These are phyloP conservation scores for Dipodomys ordii DNA, from an alignment of 2,113 vertebrate species.

Conservation along the genomic window DNA sequence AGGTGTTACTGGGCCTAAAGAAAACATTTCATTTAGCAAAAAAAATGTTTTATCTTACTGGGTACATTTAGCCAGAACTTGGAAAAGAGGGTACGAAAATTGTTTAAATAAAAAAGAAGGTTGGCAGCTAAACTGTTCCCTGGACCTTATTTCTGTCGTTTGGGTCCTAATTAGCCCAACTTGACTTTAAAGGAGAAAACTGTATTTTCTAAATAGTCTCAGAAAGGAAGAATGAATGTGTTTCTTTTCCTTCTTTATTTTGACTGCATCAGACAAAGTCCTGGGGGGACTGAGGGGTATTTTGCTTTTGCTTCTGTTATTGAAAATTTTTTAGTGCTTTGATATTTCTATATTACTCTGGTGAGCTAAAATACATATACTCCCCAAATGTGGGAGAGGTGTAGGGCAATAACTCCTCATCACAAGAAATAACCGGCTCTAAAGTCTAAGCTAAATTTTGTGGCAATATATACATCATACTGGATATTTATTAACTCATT, in stretches of 20 bases:
- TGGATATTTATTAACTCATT: background rate
- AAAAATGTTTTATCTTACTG: background rate
- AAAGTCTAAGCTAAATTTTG: slow-evolving; percentile 45
- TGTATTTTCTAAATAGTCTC: slow-evolving; percentile 33
- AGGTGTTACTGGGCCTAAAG: background rate
- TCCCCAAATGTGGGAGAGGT: background rate
- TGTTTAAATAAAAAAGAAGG: slow-evolving; percentile 26
- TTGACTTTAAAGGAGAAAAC: slow-evolving; percentile 30
- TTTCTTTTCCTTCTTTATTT: background rate
- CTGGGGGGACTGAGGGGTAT: background rate
- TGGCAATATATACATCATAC: background rate
- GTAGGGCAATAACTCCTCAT: slow-evolving; percentile 16
- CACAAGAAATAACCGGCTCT: slow-evolving; percentile 47
- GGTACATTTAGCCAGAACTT: background rate
- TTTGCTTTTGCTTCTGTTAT: slow-evolving; percentile 40
- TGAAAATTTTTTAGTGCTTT: slow-evolving; percentile 1
- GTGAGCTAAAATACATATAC: background rate
- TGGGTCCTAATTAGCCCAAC: slow-evolving; percentile 19
- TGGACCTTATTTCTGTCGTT: slow-evolving; percentile 1
- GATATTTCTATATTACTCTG: slow-evolving; percentile 50
- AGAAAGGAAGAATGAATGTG: slow-evolving; percentile 26
- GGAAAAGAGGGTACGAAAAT: background rate
- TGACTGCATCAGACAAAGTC: background rate
- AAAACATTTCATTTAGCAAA: slow-evolving; percentile 28
- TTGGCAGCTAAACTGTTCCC: background rate